Conservation (phyloP, 2,113 vertebrate genomes). For the Willisornis vidua region DNA sequence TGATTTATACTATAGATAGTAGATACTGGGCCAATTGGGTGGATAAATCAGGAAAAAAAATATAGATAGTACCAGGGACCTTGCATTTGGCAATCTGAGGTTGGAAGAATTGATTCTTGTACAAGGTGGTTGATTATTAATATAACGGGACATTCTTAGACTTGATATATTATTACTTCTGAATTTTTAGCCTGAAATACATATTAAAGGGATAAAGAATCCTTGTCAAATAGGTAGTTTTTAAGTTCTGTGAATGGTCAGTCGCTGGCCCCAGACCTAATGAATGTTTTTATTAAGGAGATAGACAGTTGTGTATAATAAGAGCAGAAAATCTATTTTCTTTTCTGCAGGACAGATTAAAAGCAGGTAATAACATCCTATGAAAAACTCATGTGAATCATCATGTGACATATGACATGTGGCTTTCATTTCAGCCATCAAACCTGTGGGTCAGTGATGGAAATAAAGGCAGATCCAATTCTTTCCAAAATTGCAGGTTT, state of each 20-base stretch:
- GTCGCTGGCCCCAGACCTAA: background rate
- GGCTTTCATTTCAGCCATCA: background rate
- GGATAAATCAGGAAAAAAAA: background rate
- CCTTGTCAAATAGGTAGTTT: background rate
- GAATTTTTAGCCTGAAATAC: background rate
- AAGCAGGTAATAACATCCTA: background rate
- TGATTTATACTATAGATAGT: background rate
- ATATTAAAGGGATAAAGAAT: background rate
- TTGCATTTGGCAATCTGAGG: background rate
- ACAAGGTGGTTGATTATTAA: background rate
- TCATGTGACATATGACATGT: background rate
- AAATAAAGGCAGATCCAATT: background rate
- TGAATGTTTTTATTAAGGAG: background rate
- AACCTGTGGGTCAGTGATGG: background rate
- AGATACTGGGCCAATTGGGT: fast-evolving
- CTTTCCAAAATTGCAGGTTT: background rate
- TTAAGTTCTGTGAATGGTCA: background rate
- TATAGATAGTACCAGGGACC: background rate
- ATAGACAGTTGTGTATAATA: background rate
- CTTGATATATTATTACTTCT: background rate
- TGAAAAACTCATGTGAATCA: background rate
- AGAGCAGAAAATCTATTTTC: background rate
- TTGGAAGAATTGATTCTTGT: background rate
- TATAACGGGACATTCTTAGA: background rate
- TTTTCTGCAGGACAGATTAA: background rate